A percentile compares a stretch with the other conserved stretches of the same genome.
These are phyloP conservation scores for Idaea aversata DNA, from an alignment of 2,888 invertebrate genomes.

Conservation along the genomic window DNA sequence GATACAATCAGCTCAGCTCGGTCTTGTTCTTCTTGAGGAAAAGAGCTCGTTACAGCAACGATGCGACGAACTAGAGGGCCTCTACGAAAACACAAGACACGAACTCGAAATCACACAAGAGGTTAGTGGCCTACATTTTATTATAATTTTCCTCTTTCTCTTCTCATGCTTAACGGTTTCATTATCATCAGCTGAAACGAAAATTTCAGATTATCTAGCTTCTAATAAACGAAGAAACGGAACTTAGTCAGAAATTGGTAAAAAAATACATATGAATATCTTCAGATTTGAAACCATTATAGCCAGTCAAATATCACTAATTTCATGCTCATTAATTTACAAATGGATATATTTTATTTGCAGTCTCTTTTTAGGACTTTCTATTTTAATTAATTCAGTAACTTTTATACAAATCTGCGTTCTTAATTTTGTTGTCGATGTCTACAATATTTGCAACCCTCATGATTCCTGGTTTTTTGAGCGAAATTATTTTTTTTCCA, in stretches of 20 bases:
- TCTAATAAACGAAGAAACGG: not conserved
- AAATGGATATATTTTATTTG: not conserved
- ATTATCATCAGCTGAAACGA: conserved; percentile 60
- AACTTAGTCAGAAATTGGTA: not conserved
- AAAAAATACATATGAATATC: not conserved
- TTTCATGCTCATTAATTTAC: not conserved
- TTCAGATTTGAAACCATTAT: not conserved
- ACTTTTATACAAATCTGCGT: not conserved
- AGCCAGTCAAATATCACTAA: not conserved
- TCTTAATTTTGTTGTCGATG: not conserved
- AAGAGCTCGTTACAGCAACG: conserved; percentile 91
- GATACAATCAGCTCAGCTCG: conserved; percentile 98
- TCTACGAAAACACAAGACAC: conserved; percentile 94
- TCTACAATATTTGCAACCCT: no score
- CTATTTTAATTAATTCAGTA: not conserved
- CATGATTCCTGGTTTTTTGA: no score
- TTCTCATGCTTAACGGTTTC: conserved; percentile 76
- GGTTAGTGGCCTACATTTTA: conserved; percentile 84
- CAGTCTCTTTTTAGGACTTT: not conserved
- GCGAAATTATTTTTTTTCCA: no score
- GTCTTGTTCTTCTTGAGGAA: conserved; percentile 95
- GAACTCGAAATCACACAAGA: conserved; percentile 97
- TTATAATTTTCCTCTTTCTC: conserved; percentile 60
- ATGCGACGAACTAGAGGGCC: conserved; percentile 93
- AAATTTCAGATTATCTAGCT: conserved; percentile 40